A percentile compares a stretch with the other conserved stretches of the same genome.
These are phyloP conservation scores for Oncorhynchus mykiss DNA, from an alignment of 2,113 vertebrate species.

Conservation along the genomic window DNA sequence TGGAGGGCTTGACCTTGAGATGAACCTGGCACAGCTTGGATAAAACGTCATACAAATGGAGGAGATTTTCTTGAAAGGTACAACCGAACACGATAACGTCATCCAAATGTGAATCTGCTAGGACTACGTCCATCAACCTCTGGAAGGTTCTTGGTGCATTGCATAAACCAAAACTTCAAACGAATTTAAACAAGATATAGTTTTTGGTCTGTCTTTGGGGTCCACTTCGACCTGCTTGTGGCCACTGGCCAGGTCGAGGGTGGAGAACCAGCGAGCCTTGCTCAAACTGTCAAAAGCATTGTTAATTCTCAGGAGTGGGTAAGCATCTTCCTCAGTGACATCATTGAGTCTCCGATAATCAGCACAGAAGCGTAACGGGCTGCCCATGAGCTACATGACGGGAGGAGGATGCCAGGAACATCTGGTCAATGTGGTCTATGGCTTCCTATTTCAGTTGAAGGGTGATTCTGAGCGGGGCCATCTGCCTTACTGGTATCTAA, in stretches of 20 bases:
- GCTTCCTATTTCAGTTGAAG: constrained; percentile 18
- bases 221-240: constrained; percentile 12
- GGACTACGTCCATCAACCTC: constrained; percentile 9
- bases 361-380: not conserved
- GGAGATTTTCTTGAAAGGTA: constrained; percentile 13
- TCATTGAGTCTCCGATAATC: too few species aligned
- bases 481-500: not conserved
- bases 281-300: constrained; percentile 12
- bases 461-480: not conserved
- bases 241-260: constrained; percentile 12
- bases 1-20: constrained; percentile 16
- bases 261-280: not conserved
- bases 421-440: not conserved
- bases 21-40: not conserved
- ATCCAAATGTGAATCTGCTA: constrained; percentile 17
- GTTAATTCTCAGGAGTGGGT: constrained; percentile 4
- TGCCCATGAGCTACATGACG: not conserved
- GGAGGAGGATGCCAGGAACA: not conserved
- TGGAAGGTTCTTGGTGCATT: constrained; percentile 17
- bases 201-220: constrained; percentile 5
- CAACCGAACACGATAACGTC: constrained; percentile 1
- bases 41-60: not conserved
- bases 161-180: not conserved
- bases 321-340: constrained; percentile 4
- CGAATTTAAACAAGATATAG: constrained; percentile 9